Evolutionary conservation across 2,888 invertebrate genomes (phyloP).

Genomic region (Xestia ashworthii): DNA sequence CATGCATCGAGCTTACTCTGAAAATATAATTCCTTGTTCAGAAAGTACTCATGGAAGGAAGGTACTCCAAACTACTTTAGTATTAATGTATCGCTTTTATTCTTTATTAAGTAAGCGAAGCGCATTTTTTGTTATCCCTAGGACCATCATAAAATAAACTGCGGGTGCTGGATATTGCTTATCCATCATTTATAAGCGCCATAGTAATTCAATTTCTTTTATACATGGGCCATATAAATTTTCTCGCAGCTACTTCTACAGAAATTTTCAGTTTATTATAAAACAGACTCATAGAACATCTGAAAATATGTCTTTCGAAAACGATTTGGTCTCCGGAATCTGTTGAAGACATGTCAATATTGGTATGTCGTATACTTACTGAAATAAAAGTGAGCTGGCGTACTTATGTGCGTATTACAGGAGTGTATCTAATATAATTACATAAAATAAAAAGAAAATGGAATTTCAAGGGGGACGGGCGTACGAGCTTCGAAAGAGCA

Average conservation of each 20-base stretch:
- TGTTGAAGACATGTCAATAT: slow-evolving; percentile 36
- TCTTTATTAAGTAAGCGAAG: slow-evolving; percentile 39
- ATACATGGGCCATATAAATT: slow-evolving; percentile 3
- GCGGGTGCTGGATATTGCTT: slow-evolving; percentile 37
- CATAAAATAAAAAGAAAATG: slow-evolving; percentile 29
- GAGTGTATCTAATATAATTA: slow-evolving; percentile 28
- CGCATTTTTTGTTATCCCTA: slow-evolving; percentile 33
- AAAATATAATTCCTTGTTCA: slow-evolving; percentile 13
- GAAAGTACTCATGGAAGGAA: slow-evolving; percentile 25
- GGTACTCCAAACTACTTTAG: slow-evolving; percentile 45
- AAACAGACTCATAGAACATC: slow-evolving; percentile 10
- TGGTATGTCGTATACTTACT: background rate
- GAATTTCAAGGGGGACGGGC: background rate
- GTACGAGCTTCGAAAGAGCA: slow-evolving; percentile 25
- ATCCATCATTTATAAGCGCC: slow-evolving; percentile 54
- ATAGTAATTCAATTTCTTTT: slow-evolving; percentile 41
- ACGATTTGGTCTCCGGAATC: slow-evolving; percentile 11
- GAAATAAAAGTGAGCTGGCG: background rate
- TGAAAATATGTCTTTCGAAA: slow-evolving; percentile 16
- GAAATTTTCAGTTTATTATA: slow-evolving; percentile 10
- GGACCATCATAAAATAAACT: slow-evolving; percentile 47
- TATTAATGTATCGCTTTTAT: slow-evolving; percentile 45
- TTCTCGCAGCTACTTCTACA: background rate
- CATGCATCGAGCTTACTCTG: background rate
- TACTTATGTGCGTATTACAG: background rate